Evolutionary conservation across 2,113 vertebrate species (phyloP).

Genomic region (Otis tarda): DNA sequence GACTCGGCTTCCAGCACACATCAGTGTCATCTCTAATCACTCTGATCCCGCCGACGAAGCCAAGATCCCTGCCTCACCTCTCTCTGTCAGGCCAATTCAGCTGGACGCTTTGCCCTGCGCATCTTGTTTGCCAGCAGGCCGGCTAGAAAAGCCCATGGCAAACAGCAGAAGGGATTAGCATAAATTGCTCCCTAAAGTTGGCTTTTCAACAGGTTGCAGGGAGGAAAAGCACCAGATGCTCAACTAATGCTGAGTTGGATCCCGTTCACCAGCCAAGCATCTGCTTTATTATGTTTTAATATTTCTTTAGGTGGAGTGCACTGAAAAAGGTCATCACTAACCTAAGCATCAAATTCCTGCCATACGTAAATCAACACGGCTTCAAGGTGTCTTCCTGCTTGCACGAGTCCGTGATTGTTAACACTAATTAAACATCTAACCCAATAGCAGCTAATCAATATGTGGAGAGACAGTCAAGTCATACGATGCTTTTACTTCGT

Average conservation of each 20-base stretch:
- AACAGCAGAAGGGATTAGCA: neutral
- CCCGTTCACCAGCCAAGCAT: neutral
- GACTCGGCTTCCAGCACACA: neutral
- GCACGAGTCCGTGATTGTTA: neutral
- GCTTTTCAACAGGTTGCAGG: neutral
- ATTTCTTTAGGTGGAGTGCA: neutral
- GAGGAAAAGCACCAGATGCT: neutral
- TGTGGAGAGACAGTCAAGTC: accelerated
- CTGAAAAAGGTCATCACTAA: neutral
- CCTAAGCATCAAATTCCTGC: neutral
- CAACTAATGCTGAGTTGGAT: neutral
- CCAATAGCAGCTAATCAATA: neutral
- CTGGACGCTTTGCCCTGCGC: accelerated
- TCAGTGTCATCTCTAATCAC: neutral
- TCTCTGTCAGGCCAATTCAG: neutral
- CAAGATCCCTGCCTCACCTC: neutral
- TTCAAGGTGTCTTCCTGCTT: neutral
- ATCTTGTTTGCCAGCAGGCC: neutral
- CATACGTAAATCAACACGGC: neutral
- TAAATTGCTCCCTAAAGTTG: neutral
- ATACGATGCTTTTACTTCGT: accelerated
- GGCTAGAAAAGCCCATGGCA: neutral
- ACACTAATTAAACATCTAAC: neutral
- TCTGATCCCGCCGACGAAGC: neutral
- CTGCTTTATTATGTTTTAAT: neutral